Percentiles rank a stretch among this genome's conserved stretches.
phyloP scores from a whole-genome alignment of 2,888 invertebrate genomes.

The Caradrina clavipalpis region DNA sequence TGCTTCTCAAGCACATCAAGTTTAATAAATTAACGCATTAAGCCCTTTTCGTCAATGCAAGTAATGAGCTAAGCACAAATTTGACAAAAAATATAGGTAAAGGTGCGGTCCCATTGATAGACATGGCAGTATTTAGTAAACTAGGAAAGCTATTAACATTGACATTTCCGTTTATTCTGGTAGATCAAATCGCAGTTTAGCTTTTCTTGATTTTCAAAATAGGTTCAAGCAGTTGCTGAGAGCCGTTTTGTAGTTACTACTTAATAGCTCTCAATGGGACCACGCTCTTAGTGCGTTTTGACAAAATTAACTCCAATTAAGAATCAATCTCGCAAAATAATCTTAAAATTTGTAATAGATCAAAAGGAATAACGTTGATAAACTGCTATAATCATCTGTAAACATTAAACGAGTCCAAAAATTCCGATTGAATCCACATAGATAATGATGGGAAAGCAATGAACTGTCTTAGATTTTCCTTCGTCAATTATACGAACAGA shows the following conservation, averaged over 20 bases:
- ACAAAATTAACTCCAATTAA: too few species aligned
- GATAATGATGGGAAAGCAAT: conserved; percentile 29
- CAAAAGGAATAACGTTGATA: conserved; percentile 1
- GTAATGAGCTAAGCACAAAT: background rate
- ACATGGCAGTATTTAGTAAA: too few species aligned
- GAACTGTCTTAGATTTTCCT: conserved; percentile 17
- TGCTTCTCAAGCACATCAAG: background rate
- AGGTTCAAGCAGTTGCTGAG: too few species aligned
- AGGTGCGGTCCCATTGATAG: too few species aligned
- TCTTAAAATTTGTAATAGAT: background rate
- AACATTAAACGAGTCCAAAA: conserved; percentile 24
- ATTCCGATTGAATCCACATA: conserved; percentile 37
- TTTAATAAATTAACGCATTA: background rate
- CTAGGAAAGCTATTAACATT: too few species aligned
- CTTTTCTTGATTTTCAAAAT: too few species aligned
- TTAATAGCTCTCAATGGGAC: too few species aligned
- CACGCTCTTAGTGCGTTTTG: too few species aligned
- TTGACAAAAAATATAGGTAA: too few species aligned
- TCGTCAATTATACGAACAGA: conserved; percentile 16
- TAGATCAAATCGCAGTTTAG: too few species aligned
- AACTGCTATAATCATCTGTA: conserved; percentile 9
- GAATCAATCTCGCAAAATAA: background rate
- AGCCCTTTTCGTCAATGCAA: background rate
- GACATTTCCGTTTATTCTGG: too few species aligned
- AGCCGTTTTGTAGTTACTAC: too few species aligned